phyloP scores from a whole-genome alignment of 2,113 vertebrate genomes.

The Siniperca chuatsi region DNA sequence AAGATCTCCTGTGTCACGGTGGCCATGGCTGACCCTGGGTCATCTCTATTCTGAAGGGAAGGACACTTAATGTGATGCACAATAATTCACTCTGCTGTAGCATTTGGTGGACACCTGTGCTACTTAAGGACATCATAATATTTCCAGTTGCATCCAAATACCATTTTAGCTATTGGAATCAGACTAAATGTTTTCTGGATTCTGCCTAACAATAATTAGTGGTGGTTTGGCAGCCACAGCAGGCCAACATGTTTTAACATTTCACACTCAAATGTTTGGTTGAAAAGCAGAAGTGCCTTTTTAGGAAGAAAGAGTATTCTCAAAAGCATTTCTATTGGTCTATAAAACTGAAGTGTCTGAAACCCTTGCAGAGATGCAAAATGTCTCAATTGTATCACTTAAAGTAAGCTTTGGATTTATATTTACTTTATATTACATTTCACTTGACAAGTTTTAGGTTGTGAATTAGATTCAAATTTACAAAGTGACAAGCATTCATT shows the following conservation, averaged over 20 bases:
- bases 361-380: background rate
- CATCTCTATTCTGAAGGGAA: background rate
- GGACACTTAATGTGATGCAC: background rate
- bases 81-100: background rate
- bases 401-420: background rate
- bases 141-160: constrained; percentile 1
- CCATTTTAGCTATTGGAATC: background rate
- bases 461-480: constrained; percentile 10
- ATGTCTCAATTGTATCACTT: background rate
- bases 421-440: background rate
- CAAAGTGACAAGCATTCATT: background rate
- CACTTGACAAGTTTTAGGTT: background rate
- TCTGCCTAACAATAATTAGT: background rate
- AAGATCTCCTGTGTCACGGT: constrained; percentile 16
- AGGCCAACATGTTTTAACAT: constrained; percentile 9
- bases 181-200: background rate
- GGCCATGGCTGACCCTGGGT: constrained; percentile 34
- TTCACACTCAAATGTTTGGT: constrained; percentile 15
- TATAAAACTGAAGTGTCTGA: background rate
- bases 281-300: constrained; percentile 11
- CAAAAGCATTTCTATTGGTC: background rate
- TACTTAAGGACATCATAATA: background rate
- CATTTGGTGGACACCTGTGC: background rate
- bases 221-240: constrained; percentile 13
- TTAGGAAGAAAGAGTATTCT: background rate